Percentiles rank a stretch among this genome's conserved stretches.
Evolutionary conservation across 2,888 invertebrate genomes (phyloP).

Genomic region (Ormyrus rosae): DNA sequence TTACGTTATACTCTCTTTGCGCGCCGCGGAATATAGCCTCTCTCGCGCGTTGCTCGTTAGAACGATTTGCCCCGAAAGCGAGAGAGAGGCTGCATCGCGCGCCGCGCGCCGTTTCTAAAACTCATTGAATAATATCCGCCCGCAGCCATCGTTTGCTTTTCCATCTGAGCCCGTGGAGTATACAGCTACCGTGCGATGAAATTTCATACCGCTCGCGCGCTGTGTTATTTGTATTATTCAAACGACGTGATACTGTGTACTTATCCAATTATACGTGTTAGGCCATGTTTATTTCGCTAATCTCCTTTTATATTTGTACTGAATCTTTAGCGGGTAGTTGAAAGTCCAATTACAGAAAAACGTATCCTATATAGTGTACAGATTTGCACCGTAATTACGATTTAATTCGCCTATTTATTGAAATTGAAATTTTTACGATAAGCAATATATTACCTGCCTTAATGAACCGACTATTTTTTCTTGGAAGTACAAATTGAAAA

Average conservation of each 20-base stretch:
- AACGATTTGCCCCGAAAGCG: conserved; percentile 35
- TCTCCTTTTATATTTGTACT: background rate
- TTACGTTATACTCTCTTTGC: conserved; percentile 34
- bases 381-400: no score
- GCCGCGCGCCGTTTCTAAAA: conserved; percentile 31
- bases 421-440: no score
- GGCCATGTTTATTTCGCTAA: conserved; percentile 15
- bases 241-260: conserved; percentile 28
- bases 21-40: background rate
- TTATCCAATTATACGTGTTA: conserved; percentile 45
- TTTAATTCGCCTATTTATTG: no score
- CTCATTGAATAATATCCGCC: conserved; percentile 49
- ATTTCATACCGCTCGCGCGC: conserved; percentile 34
- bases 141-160: conserved; percentile 45
- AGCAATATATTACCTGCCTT: no score
- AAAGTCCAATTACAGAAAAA: background rate
- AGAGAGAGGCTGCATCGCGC: background rate
- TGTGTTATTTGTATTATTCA: conserved; percentile 39
- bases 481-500: no score
- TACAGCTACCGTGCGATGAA: conserved; percentile 38
- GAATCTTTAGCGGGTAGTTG: background rate
- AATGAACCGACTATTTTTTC: no score
- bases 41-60: conserved; percentile 19
- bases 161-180: conserved; percentile 12
- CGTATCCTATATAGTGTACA: no score